Evolutionary conservation across 2,113 vertebrate genomes (phyloP).

Genomic region (Columba janthina): DNA sequence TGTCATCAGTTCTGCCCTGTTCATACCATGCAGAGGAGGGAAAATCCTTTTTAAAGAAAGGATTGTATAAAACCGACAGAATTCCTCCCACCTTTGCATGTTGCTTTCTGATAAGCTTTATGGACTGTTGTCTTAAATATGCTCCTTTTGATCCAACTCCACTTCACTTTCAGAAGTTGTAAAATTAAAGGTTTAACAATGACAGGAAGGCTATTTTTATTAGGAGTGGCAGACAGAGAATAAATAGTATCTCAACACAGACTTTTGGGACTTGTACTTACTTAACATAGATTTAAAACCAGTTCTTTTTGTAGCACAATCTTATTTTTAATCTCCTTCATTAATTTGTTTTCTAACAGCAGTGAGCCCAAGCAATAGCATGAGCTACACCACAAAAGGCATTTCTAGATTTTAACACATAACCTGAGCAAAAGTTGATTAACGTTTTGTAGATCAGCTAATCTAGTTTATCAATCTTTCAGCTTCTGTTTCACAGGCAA

Average conservation of each 20-base stretch:
- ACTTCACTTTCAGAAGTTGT: slow-evolving; percentile 26
- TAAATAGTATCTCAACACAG: background rate
- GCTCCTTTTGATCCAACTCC: slow-evolving; percentile 16
- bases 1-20: background rate
- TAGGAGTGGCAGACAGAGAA: slow-evolving; percentile 1
- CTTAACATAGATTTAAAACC: background rate
- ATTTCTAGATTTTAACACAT: background rate
- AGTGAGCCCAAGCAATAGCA: background rate
- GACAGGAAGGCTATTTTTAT: slow-evolving; percentile 14
- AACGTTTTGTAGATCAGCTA: background rate
- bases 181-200: slow-evolving; percentile 44
- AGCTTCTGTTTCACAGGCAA: background rate
- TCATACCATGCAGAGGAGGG: background rate
- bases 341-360: background rate
- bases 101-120: slow-evolving; percentile 33
- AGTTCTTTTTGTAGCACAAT: background rate
- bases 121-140: slow-evolving; percentile 11
- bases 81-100: slow-evolving; percentile 29
- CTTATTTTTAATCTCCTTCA: background rate
- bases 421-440: background rate
- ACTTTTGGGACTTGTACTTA: background rate
- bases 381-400: background rate
- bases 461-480: background rate
- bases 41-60: slow-evolving; percentile 8
- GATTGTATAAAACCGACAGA: background rate